Conservation (phyloP, 2,888 invertebrate genomes). For the Endomychus coccineus region DNA sequence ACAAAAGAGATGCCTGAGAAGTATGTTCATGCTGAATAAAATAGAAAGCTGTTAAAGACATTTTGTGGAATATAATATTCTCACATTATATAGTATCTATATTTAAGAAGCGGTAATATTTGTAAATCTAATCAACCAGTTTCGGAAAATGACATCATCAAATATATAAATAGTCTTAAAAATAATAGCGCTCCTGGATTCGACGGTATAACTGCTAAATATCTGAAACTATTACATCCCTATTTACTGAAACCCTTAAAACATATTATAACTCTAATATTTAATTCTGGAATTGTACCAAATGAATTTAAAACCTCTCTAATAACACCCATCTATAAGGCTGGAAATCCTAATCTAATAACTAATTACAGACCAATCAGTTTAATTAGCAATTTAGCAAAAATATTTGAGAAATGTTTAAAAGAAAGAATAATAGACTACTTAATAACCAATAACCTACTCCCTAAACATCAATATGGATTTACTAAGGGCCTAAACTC, state of each 20-base stretch:
- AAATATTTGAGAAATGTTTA: conserved; percentile 6
- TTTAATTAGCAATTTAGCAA: conserved; percentile 3
- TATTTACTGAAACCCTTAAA: conserved; percentile 2
- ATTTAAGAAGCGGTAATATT: too few species aligned
- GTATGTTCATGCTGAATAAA: too few species aligned
- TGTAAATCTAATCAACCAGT: too few species aligned
- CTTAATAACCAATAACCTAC: neutral
- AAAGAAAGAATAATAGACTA: neutral
- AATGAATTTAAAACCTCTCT: conserved; percentile 3
- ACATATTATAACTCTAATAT: conserved; percentile 5
- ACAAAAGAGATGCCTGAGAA: too few species aligned
- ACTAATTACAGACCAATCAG: conserved; percentile 7
- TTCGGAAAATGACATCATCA: conserved; percentile 2
- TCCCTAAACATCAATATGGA: neutral
- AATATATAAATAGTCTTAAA: neutral
- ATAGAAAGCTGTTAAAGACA: too few species aligned
- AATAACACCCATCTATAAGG: neutral
- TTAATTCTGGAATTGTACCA: neutral
- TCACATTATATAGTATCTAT: too few species aligned
- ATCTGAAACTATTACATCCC: neutral
- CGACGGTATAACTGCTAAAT: conserved; percentile 1
- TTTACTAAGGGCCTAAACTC: neutral
- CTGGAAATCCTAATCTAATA: neutral
- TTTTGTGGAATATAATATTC: too few species aligned
- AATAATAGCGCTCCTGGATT: conserved; percentile 2